A percentile compares a stretch with the other conserved stretches of the same genome.
phyloP scores from a whole-genome alignment of 2,797 vertebrate genomes.

The Florisuga fusca region DNA sequence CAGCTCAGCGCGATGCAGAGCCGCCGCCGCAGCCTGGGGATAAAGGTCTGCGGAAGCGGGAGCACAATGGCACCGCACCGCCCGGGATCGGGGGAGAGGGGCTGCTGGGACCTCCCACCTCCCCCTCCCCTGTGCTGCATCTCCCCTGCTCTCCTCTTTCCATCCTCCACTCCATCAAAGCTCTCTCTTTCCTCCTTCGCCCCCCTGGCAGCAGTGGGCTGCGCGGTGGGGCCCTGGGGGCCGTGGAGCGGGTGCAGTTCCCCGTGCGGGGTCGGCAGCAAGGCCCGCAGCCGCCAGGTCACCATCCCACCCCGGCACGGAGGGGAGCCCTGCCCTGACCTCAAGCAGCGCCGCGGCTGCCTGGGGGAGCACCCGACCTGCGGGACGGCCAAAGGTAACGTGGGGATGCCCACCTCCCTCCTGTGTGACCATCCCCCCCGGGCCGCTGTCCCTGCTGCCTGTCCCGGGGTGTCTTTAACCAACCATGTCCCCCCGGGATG shows the following conservation, averaged over 20 bases:
- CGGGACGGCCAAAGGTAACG: constrained; percentile 81
- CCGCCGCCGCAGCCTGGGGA: background rate
- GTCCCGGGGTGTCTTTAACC: rapidly evolving
- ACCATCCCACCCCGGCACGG: constrained; percentile 85
- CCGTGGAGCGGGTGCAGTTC: constrained; percentile 87
- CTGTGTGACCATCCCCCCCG: rapidly evolving
- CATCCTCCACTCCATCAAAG: rapidly evolving
- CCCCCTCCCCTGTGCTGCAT: background rate
- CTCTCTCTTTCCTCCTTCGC: background rate
- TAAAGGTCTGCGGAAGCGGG: background rate
- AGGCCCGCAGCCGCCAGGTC: constrained; percentile 85
- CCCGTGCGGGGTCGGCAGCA: constrained; percentile 85
- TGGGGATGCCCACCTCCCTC: background rate
- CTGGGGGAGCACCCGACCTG: constrained; percentile 83
- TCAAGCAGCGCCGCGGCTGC: constrained; percentile 89
- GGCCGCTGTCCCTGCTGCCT: background rate
- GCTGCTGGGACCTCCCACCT: background rate
- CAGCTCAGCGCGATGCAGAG: constrained; percentile 50
- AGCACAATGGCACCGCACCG: background rate
- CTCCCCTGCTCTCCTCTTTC: background rate
- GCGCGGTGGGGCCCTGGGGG: constrained; percentile 86
- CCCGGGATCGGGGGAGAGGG: background rate
- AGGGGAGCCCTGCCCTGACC: constrained; percentile 86
- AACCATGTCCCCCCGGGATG: background rate
- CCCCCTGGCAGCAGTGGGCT: constrained; percentile 81